Evolutionary conservation across 2,888 invertebrate genomes (phyloP), one percentile per base, ranked within the genome.

Genomic region (Calameuta idolon): DNA sequence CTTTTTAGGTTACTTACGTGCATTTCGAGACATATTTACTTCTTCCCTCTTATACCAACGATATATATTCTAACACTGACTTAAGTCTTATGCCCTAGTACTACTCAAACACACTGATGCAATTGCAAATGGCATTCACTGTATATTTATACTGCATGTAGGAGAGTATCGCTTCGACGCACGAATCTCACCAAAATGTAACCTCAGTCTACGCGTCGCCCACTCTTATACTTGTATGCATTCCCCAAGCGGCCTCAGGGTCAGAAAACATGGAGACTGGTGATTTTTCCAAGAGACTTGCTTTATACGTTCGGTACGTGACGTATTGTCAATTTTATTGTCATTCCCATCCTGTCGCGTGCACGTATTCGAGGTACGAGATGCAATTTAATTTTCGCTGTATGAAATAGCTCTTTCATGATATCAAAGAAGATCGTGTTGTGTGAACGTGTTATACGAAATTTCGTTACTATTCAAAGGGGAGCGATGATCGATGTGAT

Each of bases 1-100:
- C 1, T n/a, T 3, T 33, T 15, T 74, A 11, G 23, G 9, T 55
- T 30, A 79, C 77, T 75, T 77, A 78, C 82, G 69, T 79, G 75
- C 79, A 76, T 76, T 79, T 30, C 75, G 82, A 69, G 82, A 82
- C 84, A 83, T 79, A 83, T 79, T 79, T 68, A 23, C 55, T 55
- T 55, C 1, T 55, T 55, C 23, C 0, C 23, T 9, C 23, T 55
- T 55, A 23, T 55, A 9, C 23, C 5, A 55, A 55, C 55, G 23
- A 23, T 55, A 23, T 55, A 23, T 37, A 4, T 37, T 37, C 37
- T 15, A 15, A 37, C 37, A 37, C 37, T 37, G 12, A 1, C 4
- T 37, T 37, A 12, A 3, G 37, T 4, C 12, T 37, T 37, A 12
- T 37, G 12, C 12, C 12, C 12, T 15, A 4, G 12, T 37, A 37